Percentiles rank a stretch among this genome's conserved stretches.
phyloP scores from a whole-genome alignment of 2,888 invertebrate genomes.

The Aelia acuminata region DNA sequence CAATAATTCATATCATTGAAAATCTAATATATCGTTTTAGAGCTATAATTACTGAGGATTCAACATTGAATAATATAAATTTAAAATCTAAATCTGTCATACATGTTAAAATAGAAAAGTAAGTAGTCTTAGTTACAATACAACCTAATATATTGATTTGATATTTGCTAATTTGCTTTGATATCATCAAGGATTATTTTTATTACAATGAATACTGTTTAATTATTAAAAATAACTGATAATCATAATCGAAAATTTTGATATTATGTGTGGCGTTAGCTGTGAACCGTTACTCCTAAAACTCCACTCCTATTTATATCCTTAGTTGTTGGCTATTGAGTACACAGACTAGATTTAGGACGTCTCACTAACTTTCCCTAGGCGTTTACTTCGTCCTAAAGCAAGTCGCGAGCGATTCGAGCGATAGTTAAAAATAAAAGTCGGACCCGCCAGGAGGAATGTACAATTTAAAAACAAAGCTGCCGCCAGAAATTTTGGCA shows the following conservation, averaged over 20 bases:
- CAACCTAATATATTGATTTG: too few species aligned
- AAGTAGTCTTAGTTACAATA: too few species aligned
- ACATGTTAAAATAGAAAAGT: too few species aligned
- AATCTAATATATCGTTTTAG: too few species aligned
- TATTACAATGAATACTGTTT: too few species aligned
- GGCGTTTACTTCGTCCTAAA: conserved; percentile 9
- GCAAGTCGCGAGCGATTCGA: conserved; percentile 40
- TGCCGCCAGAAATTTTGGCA: conserved; percentile 61
- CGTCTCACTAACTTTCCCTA: conserved; percentile 36
- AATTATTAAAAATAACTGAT: too few species aligned
- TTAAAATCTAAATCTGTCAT: too few species aligned
- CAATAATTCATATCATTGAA: too few species aligned
- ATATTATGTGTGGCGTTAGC: not conserved
- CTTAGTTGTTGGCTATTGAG: conserved; percentile 52
- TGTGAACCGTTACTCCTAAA: conserved; percentile 57
- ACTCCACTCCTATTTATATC: conserved; percentile 55
- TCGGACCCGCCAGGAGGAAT: conserved; percentile 61
- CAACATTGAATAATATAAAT: too few species aligned
- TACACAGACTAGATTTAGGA: conserved; percentile 60
- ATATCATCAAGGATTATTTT: too few species aligned
- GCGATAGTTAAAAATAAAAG: conserved; percentile 56
- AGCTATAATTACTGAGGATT: too few species aligned
- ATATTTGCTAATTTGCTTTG: too few species aligned
- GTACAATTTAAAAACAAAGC: conserved; percentile 63
- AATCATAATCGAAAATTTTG: not conserved